Base-by-base conservation (phyloP, 2,113 vertebrate species). In the Mus musculus region DNA sequence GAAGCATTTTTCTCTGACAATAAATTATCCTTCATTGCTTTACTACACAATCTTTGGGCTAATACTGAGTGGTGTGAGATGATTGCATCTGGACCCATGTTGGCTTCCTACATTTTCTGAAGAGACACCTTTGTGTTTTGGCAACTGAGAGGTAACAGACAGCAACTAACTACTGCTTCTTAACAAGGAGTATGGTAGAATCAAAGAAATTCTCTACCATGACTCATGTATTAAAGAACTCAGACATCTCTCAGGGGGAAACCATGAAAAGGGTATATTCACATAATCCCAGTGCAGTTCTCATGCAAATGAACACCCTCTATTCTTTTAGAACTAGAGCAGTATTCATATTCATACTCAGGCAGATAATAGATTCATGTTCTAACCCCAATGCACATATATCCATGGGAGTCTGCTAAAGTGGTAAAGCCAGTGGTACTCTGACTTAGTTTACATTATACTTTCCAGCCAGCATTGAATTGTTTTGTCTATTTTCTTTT, bases 1-100 rank as follows among this genome's bases (percentile, higher is more conserved):
- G 65, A 5, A n/a, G 88, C 11, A 84, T 94, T 97, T 95, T 96
- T 88, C 88, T 95, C 42, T 88, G 85, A 93, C 67, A 92, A 94
- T 94, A 97, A 90, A 96, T 95, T 80, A 95, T 39, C 42, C 65
- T 67, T 78, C 69, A 67, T 56, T 92, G 93, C 88, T 86, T 73
- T 92, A 73, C 46, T 91, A 71, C 1, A 80, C 65, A 72, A 20
- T 19, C 22, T 93, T 94, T 90, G 90, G 73, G 92, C 90, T 11
- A 85, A 10, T 91, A 85, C 71, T 65, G 69, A 95, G 52, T 92
- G 56, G 28, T 72, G 2, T 73, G 81, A 97, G 89, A 16, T 39
- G 76, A 88, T 63, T 90, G 63, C 24, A 59, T 97, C 91, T 96
- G 65, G 56, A 85, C 90, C 89, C 86, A 12, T 93, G 75, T 39